These are phyloP conservation scores for Camponotus vicinus DNA, from an alignment of 1,140 invertebrate genomes.

Conservation along the genomic window DNA sequence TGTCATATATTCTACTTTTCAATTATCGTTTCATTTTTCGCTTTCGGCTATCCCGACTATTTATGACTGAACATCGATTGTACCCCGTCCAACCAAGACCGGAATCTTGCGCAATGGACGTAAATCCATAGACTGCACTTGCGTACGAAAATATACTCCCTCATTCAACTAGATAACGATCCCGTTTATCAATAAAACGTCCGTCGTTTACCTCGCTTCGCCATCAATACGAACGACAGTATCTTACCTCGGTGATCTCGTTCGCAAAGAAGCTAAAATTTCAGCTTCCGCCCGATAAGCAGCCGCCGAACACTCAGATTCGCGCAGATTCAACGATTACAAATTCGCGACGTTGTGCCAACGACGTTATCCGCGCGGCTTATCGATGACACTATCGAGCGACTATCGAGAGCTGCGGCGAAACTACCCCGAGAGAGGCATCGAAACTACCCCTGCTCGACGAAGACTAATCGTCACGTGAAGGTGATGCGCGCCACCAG, in stretches of 20 bases:
- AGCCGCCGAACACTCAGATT: slow-evolving; percentile 3
- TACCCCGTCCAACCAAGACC: slow-evolving; percentile 2
- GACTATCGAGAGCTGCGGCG: slow-evolving; percentile 32
- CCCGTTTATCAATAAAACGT: slow-evolving; percentile 10
- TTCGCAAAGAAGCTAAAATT: slow-evolving; percentile 27
- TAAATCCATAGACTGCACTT: slow-evolving; percentile 30
- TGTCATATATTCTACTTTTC: slow-evolving; percentile 11
- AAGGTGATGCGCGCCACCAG: slow-evolving; percentile 77
- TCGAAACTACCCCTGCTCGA: slow-evolving; percentile 66
- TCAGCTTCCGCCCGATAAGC: slow-evolving; percentile 21
- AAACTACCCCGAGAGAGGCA: slow-evolving; percentile 49
- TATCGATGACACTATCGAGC: slow-evolving; percentile 15
- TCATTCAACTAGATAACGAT: neutral
- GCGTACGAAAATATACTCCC: slow-evolving; percentile 5
- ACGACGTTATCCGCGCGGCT: slow-evolving; percentile 15
- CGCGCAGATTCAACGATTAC: neutral
- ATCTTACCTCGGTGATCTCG: slow-evolving; percentile 46
- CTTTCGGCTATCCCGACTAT: slow-evolving; percentile 15
- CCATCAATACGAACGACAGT: neutral
- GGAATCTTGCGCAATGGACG: slow-evolving; percentile 51
- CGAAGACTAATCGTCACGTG: slow-evolving; percentile 77
- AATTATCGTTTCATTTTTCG: slow-evolving; percentile 34
- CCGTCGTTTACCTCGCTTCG: neutral
- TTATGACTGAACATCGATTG: slow-evolving; percentile 62
- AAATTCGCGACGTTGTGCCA: neutral